These are phyloP conservation scores for Oreonectes daqikongensis DNA, from an alignment of 2,797 vertebrate genomes.

Conservation along the genomic window DNA sequence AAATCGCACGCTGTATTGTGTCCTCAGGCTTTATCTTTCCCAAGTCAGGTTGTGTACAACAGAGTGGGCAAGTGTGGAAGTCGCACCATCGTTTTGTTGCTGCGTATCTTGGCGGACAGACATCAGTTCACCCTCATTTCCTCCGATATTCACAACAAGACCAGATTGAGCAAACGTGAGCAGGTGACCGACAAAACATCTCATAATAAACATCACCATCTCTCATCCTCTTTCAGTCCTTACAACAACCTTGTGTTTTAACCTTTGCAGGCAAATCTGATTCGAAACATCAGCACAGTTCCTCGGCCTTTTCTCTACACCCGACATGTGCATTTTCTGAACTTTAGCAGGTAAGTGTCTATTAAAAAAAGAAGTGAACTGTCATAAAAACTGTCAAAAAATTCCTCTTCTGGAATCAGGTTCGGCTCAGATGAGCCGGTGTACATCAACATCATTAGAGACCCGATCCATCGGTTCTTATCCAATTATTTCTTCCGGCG, in stretches of 20 bases:
- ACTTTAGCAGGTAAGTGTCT: conserved; percentile 88
- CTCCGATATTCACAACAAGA: conserved; percentile 98
- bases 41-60: conserved; percentile 97
- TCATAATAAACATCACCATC: not conserved
- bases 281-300: conserved; percentile 93
- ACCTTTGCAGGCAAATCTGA: conserved; percentile 85
- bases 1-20: not conserved
- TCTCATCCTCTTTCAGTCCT: not conserved
- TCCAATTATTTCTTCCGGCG: conserved; percentile 99
- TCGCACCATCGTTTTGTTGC: conserved; percentile 91
- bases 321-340: conserved; percentile 97
- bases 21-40: conserved; percentile 88
- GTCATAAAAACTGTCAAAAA: not conserved
- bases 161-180: conserved; percentile 92
- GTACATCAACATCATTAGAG: conserved; percentile 96
- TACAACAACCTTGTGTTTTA: not conserved
- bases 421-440: conserved; percentile 94
- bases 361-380: no score
- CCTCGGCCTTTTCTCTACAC: conserved; percentile 96
- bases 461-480: conserved; percentile 92
- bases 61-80: conserved; percentile 98
- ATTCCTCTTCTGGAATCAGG: conserved; percentile 68
- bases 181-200: conserved; percentile 75
- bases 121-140: conserved; percentile 94
- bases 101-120: conserved; percentile 90